A percentile compares a stretch with the other conserved stretches of the same genome.
phyloP scores from a whole-genome alignment of 2,797 vertebrate species.

The Acrossocheilus fasciatus region DNA sequence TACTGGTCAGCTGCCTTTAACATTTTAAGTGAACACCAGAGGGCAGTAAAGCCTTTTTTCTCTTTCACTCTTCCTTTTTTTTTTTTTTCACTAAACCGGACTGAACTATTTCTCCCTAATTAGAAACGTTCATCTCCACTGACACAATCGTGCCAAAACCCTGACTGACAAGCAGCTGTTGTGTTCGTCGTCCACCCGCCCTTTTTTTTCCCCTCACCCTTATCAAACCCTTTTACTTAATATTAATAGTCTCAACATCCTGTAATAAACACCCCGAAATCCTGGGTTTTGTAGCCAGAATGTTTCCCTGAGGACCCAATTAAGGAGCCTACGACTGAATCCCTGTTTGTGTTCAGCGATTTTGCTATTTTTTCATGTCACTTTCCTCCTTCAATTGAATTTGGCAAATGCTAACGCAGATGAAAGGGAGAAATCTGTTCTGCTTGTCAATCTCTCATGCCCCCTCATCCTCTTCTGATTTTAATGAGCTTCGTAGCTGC shows the following conservation, averaged over 20 bases:
- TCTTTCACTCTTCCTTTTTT: not conserved
- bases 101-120: slow-evolving; percentile 7
- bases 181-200: slow-evolving; percentile 3
- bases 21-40: slow-evolving; percentile 11
- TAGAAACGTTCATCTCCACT: slow-evolving; percentile 32
- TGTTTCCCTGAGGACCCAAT: slow-evolving; percentile 51
- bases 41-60: slow-evolving; percentile 26
- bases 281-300: not conserved
- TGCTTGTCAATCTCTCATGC: slow-evolving; percentile 51
- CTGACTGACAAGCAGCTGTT: slow-evolving; percentile 44
- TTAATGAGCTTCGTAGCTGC: slow-evolving; percentile 39
- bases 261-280: slow-evolving; percentile 37
- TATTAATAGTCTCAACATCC: slow-evolving; percentile 17
- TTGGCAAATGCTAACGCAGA: slow-evolving; percentile 37
- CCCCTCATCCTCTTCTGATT: slow-evolving; percentile 43
- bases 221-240: slow-evolving; percentile 11
- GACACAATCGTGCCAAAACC: slow-evolving; percentile 48
- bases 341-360: slow-evolving; percentile 51
- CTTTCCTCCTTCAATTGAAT: slow-evolving; percentile 36
- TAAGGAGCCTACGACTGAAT: slow-evolving; percentile 42
- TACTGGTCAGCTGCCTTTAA: not conserved
- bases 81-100: not conserved
- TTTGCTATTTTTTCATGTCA: slow-evolving; percentile 31
- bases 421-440: slow-evolving; percentile 48
- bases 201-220: not conserved